Evolutionary conservation across 2,797 vertebrate species (phyloP).

Genomic region (Prionace glauca): DNA sequence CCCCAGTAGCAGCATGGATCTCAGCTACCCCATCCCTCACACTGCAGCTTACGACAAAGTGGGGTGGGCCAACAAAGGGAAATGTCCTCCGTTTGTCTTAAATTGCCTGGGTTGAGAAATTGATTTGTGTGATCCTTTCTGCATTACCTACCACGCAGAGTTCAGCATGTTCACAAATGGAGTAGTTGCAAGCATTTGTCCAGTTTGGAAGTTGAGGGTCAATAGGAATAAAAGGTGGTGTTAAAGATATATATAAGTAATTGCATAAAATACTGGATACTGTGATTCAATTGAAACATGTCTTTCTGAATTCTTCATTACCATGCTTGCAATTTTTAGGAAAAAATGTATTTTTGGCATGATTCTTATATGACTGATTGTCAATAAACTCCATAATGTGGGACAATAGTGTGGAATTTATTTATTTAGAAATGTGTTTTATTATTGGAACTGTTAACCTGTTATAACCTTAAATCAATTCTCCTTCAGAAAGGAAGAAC

Average conservation of each 20-base stretch:
- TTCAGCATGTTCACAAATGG: background rate
- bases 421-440: background rate
- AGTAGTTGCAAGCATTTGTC: background rate
- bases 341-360: conserved; percentile 39
- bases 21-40: background rate
- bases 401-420: background rate
- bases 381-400: conserved; percentile 30
- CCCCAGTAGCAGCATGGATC: background rate
- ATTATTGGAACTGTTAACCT: background rate
- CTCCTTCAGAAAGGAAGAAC: background rate
- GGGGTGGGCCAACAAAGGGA: background rate
- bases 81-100: background rate
- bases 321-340: conserved; percentile 35
- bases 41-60: background rate
- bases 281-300: conserved; percentile 9
- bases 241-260: background rate
- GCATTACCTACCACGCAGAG: background rate
- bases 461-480: background rate
- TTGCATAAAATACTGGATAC: conserved; percentile 26
- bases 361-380: conserved; percentile 1
- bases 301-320: conserved; percentile 36
- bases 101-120: background rate
- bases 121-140: background rate
- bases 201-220: background rate
- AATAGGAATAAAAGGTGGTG: background rate